Evolutionary conservation across 1,140 invertebrate genomes (phyloP).

Genomic region (Formica selysi): DNA sequence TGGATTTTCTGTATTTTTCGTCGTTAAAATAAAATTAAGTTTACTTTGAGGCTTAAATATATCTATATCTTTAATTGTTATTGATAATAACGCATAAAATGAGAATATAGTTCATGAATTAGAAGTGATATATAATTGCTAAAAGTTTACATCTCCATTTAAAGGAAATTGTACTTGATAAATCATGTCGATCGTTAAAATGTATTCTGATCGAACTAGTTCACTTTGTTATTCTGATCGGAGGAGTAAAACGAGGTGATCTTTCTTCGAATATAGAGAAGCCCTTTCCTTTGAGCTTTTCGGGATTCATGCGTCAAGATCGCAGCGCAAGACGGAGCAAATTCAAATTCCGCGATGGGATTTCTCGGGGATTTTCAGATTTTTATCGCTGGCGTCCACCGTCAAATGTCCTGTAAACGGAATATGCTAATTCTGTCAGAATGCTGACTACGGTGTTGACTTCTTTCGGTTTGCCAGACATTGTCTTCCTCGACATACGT

Average conservation of each 20-base stretch:
- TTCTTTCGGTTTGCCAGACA: constrained; percentile 23
- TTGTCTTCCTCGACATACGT: background rate
- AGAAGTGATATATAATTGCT: background rate
- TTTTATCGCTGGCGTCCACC: constrained; percentile 69
- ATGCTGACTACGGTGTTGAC: constrained; percentile 45
- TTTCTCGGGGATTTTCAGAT: constrained; percentile 73
- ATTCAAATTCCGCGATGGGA: constrained; percentile 79
- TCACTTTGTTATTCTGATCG: constrained; percentile 72
- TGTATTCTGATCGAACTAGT: constrained; percentile 43
- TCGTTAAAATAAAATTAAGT: constrained; percentile 19
- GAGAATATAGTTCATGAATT: background rate
- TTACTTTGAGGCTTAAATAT: background rate
- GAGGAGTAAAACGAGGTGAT: constrained; percentile 49
- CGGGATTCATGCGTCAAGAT: constrained; percentile 46
- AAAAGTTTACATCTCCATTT: background rate
- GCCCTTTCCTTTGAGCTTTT: constrained; percentile 23
- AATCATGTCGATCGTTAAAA: constrained; percentile 49
- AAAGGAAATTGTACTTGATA: constrained; percentile 3
- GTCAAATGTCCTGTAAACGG: constrained; percentile 67
- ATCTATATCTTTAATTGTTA: background rate
- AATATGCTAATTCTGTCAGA: constrained; percentile 69
- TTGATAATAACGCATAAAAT: background rate
- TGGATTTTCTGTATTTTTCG: background rate
- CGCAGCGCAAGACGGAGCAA: constrained; percentile 53
- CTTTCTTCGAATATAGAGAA: constrained; percentile 63